A percentile compares a stretch with the other conserved stretches of the same genome.
phyloP scores from a whole-genome alignment of 1,140 invertebrate genomes.

The Wasmannia auropunctata region DNA sequence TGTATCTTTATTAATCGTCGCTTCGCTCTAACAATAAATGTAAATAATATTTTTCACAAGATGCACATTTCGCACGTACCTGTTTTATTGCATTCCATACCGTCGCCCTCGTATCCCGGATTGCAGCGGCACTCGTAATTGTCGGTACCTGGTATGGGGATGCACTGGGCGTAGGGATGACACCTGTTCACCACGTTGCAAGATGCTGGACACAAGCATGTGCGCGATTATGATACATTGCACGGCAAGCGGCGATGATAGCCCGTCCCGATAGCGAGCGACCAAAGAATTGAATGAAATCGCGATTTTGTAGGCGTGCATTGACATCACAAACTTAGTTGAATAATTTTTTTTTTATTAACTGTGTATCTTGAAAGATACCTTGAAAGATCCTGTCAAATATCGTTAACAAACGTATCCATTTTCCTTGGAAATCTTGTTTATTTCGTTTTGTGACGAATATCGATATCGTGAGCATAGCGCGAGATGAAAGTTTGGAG shows the following conservation, averaged over 20 bases:
- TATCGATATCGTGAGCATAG: neutral
- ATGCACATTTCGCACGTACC: constrained; percentile 75
- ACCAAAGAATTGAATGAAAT: constrained; percentile 3
- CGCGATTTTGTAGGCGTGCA: neutral
- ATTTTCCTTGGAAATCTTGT: neutral
- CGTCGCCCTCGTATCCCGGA: constrained; percentile 92
- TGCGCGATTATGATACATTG: constrained; percentile 75
- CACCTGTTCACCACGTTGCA: constrained; percentile 92
- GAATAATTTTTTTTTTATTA: neutral
- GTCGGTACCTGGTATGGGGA: constrained; percentile 86
- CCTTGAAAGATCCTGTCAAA: neutral
- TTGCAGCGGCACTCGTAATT: constrained; percentile 92
- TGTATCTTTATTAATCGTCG: neutral
- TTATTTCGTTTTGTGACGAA: neutral
- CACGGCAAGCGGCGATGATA: constrained; percentile 20
- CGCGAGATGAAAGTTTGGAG: constrained; percentile 13
- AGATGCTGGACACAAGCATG: constrained; percentile 85
- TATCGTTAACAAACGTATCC: neutral
- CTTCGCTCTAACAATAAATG: neutral
- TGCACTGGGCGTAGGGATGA: constrained; percentile 91
- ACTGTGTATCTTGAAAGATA: neutral
- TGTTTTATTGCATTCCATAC: constrained; percentile 88
- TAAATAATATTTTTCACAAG: constrained; percentile 4
- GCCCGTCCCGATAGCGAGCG: constrained; percentile 4
- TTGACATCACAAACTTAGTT: neutral